Base-by-base conservation (phyloP, 2,797 vertebrate species). In the Pelodytes ibericus region DNA sequence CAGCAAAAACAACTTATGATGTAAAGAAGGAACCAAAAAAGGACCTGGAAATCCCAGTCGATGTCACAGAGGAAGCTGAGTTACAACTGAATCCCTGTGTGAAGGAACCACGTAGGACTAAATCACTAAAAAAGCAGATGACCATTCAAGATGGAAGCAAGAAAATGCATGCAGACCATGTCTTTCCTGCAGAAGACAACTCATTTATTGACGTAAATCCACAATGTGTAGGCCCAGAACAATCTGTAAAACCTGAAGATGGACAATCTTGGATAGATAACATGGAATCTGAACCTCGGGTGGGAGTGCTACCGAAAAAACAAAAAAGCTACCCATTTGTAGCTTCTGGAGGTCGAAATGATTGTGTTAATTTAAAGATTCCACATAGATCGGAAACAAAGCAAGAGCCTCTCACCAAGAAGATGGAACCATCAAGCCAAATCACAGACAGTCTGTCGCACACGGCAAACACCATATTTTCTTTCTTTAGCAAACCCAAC, bases 401-500 rank as follows among this genome's bases (percentile, higher is more conserved):
- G 83, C 85, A 86, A 27, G 86, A 91, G 67, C 39, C 87, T 70
- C 74, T 33, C 7, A 83, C 81, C 51, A 94, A 93, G 58, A 59
- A 31, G 10, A 31, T 24, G 8, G 44, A 65, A 11, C 51, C 39
- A 24, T 31, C 47, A 10, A 65, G 13, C 83, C 0, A 81, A 90
- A 81, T 85, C 93, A 60, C 93, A 94, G 65, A 73, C 79, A 60
- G 70, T 89, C 80, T 85, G 85, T 89, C 93, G 10, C 74, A 86
- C 20, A 58, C 88, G 41, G 85, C 89, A 79, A 93, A 86, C 84
- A 91, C 86, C 86, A 76, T 95, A 77, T 87, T 95, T 65, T 94
- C 95, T 56, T 93, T 95, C 77, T 92, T 96, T 84, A 90, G 89
- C 81, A 89, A 85, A 73, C 83, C 91, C 27, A 84, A 88, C 1